Conservation (phyloP, 2,888 invertebrate species). For the Camptogramma bilineatum region DNA sequence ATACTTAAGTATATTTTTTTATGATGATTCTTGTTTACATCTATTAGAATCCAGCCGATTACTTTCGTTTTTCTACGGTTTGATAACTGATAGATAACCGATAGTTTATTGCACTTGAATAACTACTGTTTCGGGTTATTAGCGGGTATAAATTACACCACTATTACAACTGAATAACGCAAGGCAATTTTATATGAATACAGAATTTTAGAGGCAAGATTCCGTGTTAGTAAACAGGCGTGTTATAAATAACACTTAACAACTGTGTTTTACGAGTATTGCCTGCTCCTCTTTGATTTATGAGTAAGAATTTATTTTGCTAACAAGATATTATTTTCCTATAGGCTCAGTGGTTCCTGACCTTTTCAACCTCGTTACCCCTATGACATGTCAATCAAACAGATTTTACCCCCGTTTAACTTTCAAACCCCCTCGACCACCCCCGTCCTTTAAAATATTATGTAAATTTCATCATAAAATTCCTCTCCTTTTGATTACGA, state of each 20-base stretch:
- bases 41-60: background rate
- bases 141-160: constrained; percentile 10
- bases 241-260: background rate
- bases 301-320: no score
- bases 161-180: constrained; percentile 10
- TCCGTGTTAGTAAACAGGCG: background rate
- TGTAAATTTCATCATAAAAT: no score
- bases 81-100: background rate
- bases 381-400: no score
- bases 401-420: no score
- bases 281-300: constrained; percentile 2
- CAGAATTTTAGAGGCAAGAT: background rate
- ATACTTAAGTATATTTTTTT: no score
- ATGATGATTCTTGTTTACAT: no score
- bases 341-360: no score
- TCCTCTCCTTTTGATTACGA: no score
- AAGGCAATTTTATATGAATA: constrained; percentile 5
- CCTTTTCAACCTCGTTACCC: no score
- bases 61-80: constrained; percentile 10
- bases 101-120: constrained; percentile 28
- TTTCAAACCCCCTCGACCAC: no score
- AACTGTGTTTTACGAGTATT: constrained; percentile 6
- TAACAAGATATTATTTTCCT: no score
- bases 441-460: no score
- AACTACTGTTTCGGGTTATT: constrained; percentile 18